These are phyloP conservation scores for Nothocercus nigrocapillus DNA, from an alignment of 2,113 vertebrate genomes.

Conservation along the genomic window DNA sequence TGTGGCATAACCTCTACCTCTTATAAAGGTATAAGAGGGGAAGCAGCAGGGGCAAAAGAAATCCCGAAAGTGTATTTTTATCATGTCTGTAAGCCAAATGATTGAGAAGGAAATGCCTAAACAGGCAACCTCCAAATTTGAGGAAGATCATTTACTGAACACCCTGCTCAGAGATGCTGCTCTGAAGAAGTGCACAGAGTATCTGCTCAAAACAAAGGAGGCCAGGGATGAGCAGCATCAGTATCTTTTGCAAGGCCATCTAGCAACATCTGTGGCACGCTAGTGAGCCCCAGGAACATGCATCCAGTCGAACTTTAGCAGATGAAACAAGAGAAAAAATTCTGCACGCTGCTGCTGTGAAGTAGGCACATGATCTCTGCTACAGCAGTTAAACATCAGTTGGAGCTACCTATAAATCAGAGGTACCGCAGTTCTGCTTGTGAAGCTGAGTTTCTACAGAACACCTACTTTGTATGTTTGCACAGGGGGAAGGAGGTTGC, in stretches of 20 bases:
- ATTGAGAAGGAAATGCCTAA: neutral
- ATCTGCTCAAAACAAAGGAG: neutral
- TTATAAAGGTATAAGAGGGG: neutral
- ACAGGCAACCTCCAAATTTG: neutral
- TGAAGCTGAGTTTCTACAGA: neutral
- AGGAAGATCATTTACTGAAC: neutral
- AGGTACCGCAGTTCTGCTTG: constrained; percentile 3
- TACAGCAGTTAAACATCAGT: neutral
- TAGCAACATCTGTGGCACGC: neutral
- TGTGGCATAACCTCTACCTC: neutral
- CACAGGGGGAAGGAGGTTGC: neutral
- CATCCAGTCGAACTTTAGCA: constrained; percentile 1
- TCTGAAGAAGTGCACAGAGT: neutral
- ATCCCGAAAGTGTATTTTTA: neutral
- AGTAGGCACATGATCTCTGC: neutral
- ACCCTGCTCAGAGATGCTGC: neutral
- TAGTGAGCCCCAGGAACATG: constrained; percentile 4
- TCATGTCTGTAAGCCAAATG: neutral
- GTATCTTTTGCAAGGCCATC: neutral
- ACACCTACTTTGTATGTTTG: neutral
- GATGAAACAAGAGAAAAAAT: neutral
- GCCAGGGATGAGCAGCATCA: neutral
- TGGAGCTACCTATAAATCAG: neutral
- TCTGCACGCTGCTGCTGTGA: constrained; percentile 16
- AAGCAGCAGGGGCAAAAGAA: neutral